These are phyloP conservation scores for Mormyrus proboscirostris DNA, from an alignment of 2,797 vertebrate genomes.

Conservation along the genomic window DNA sequence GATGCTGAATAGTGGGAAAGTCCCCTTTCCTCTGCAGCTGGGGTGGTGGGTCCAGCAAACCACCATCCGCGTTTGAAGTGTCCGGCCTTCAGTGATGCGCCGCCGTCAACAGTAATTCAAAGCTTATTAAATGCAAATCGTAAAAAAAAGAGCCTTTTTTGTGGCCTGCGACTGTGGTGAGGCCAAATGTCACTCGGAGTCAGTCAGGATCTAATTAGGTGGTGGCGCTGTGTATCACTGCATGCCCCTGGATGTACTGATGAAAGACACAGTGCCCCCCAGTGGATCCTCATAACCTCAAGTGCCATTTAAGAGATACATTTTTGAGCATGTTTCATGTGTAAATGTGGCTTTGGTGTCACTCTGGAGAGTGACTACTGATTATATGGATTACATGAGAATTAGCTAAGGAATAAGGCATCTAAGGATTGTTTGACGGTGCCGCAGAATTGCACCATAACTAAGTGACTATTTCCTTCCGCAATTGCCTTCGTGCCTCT, in stretches of 20 bases:
- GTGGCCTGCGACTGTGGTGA: neutral
- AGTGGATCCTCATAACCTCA: neutral
- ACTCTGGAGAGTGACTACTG: neutral
- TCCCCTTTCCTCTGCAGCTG: neutral
- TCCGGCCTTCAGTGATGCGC: neutral
- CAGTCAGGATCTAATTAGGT: neutral
- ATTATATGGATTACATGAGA: neutral
- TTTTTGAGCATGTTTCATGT: neutral
- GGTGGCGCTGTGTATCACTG: neutral
- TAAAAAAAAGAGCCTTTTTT: neutral
- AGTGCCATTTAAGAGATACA: neutral
- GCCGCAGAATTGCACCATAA: neutral
- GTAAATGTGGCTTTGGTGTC: neutral
- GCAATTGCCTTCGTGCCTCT: neutral
- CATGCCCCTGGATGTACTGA: neutral
- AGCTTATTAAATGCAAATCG: conserved; percentile 8
- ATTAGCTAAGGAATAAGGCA: neutral
- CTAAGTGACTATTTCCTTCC: neutral
- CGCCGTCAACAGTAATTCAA: neutral
- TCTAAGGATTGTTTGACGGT: neutral
- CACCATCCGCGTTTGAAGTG: neutral
- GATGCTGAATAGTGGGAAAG: conserved; percentile 5
- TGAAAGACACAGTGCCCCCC: neutral
- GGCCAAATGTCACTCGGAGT: conserved; percentile 1
- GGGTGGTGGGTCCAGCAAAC: neutral